Base-by-base conservation (phyloP, 2,113 vertebrate genomes). In the Spermophilus dauricus region DNA sequence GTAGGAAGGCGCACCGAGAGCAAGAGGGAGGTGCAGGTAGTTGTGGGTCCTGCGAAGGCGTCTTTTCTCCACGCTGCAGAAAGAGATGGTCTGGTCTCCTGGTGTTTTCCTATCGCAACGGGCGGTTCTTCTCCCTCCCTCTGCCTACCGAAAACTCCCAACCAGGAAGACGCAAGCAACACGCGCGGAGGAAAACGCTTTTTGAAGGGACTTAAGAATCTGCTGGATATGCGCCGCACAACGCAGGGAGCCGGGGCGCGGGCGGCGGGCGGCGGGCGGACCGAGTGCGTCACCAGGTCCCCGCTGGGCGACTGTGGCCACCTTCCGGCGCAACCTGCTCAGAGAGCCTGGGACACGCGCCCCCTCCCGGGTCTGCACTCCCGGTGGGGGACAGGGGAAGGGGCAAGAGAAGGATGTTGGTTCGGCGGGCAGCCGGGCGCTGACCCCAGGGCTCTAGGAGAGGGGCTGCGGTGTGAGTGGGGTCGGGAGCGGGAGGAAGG, bases 191-290 rank as follows among this genome's bases (percentile, higher is more conserved):
- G 91, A 94, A 48, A 95, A 81, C 24, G 96, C 96, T 90, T 63
- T 97, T 96, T 77, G 69, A 97, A 91, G 17, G 61, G 86, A 95
- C 24, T 58, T 72, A 58, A 18, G 97, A 96, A 98, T 94, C 97
- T 95, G 97, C 77, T 4, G 16, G 85, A 94, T 96, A 95, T 97
- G 98, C 88, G 96, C 97, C 97, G 98, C 91, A 98, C 97, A 98
- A 97, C 76, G 61, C 61, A 26, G 26, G 96, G 97, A 96, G 77
- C 89, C 84, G 96, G 96, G 98, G 96, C 1, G 45, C 42, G 92
- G 91, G 91, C 53, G 80, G 45, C 42, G 92, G 91, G 91, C 53
- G 80, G 89, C 26, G 12, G 32, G 98, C 98, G 61, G 26, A 18
- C 26, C 0, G 39, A 32, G 56, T 22, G 26, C 28, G 30, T 56